Base-by-base conservation (phyloP, 2,888 invertebrate genomes). In the Drosophila ezoana region DNA sequence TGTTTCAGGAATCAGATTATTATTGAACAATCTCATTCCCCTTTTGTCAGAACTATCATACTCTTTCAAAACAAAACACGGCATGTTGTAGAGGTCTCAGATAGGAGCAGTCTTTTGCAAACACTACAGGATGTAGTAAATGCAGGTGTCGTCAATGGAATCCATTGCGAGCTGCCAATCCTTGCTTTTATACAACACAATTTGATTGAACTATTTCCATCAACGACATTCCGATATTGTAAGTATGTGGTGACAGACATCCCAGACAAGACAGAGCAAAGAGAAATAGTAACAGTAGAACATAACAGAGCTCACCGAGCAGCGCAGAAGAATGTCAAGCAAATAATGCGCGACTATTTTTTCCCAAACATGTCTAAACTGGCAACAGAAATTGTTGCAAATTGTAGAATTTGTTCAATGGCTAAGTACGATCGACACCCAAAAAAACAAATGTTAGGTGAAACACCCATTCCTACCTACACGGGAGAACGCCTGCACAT, bases 1-100 rank as follows among this genome's bases (percentile, higher is more conserved):
- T 67, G 73, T 23, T 77, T 70, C 44, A 52, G 52, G 40, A 75
- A 77, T 13, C 43, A 20, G 49, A 75, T 72, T 35, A 20, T 76
- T 23, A 43, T 72, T 14, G 73, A 67, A 58, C 58, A 66, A 33
- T 23, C n/a, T 28, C 4, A 45, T 32, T 14, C 14, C 14, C 14
- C 14, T n/a, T 45, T 14, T 9, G 28, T 32, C 4, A 32, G 4
- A 45, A 45, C 32, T 2, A 14, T 45, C n/a, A 13, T 45, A 14
- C 10, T 32, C 4, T 45, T 45, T 45, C 11, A 47, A 16, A 47
- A 8, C 5, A 16, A 33, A 14, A 16, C 47, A 32, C 10, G 32
- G 11, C 47, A 47, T 11, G 6, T 47, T 11, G 16, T 47, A 33
- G n/a, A 2, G 18, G 13, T 44, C 13, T 44, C 44, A 14, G 33